Evolutionary conservation across 2,113 vertebrate genomes (phyloP), one percentile per base, ranked within the genome.

Genomic region (Ictalurus punctatus): DNA sequence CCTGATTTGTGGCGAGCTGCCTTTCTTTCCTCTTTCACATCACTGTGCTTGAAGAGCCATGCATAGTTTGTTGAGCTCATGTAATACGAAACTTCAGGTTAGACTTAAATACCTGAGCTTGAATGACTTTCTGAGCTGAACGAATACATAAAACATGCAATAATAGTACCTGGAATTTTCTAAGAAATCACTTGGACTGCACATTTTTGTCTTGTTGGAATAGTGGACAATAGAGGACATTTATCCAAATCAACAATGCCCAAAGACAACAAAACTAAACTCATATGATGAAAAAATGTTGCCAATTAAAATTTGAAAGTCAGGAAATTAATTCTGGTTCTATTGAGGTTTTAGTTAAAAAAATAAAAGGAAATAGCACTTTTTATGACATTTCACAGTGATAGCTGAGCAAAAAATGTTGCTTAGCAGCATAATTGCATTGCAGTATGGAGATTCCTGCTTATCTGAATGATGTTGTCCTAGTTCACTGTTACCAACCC

Each of bases 361-460:
- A 2, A 63, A 0, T n/a, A 48, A 25, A 78, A 78, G 14, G 23
- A 78, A 48, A 78, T 25, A 27, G 30, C 14, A 6, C 2, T 56
- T 56, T 9, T 79, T 14, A 7, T 91, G 79, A 88, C 83, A 90
- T 88, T 83, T 88, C 86, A 86, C 86, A 86, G 82, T 85, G 81
- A 86, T 56, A 74, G 82, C 48, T 76, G 8, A 67, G 59, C n/a
- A 69, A 79, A 65, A 40, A 37, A 54, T 59, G 91, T 91, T 90
- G 89, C 91, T 86, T 90, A 52, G 91, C 89, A 89, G 88, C 89
- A 65, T 82, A 83, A 59, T 81, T 91, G 85, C 82, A 81, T 52
- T 87, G 40, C 81, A 52, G 63, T 69, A 59, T 56, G 37, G 58
- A 54, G 56, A 73, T 81, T 37, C 54, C 89, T 63, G n/a, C 82